Evolutionary conservation across 2,113 vertebrate genomes (phyloP).

Genomic region (Anser cygnoides): DNA sequence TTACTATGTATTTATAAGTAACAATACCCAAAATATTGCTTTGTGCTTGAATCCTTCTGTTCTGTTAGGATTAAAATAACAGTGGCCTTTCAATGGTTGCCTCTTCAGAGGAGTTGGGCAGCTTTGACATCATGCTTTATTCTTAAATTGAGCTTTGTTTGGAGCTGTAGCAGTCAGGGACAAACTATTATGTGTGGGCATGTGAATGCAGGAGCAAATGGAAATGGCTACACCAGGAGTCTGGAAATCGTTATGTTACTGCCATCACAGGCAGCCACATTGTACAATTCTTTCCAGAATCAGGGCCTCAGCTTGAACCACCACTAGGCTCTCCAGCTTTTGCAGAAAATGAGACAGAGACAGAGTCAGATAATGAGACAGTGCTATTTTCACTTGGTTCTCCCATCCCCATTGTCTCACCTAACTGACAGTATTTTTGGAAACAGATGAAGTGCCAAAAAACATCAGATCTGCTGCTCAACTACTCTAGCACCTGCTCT

Average conservation of each 20-base stretch:
- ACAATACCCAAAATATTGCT: background rate
- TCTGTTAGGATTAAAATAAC: background rate
- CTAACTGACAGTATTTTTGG: background rate
- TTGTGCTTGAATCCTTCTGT: background rate
- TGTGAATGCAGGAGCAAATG: constrained; percentile 29
- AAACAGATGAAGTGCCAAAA: background rate
- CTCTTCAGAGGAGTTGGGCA: constrained; percentile 1
- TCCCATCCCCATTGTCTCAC: background rate
- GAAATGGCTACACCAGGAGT: constrained; percentile 12
- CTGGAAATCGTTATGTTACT: constrained; percentile 25
- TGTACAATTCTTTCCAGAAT: background rate
- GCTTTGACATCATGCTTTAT: constrained; percentile 22
- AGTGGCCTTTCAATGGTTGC: background rate
- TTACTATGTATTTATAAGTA: background rate
- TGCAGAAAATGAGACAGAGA: background rate
- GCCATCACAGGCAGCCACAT: background rate
- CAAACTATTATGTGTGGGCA: background rate
- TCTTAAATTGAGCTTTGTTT: background rate
- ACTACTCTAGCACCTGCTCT: constrained; percentile 1
- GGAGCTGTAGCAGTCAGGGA: background rate
- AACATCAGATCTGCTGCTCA: background rate
- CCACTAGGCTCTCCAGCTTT: background rate
- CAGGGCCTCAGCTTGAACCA: background rate
- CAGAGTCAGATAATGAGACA: background rate
- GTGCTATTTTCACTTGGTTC: background rate